A percentile compares a stretch with the other conserved stretches of the same genome.
Evolutionary conservation across 92 coral and sea anemone species (phyloP).

Genomic region (Parazoanthus swiftii): DNA sequence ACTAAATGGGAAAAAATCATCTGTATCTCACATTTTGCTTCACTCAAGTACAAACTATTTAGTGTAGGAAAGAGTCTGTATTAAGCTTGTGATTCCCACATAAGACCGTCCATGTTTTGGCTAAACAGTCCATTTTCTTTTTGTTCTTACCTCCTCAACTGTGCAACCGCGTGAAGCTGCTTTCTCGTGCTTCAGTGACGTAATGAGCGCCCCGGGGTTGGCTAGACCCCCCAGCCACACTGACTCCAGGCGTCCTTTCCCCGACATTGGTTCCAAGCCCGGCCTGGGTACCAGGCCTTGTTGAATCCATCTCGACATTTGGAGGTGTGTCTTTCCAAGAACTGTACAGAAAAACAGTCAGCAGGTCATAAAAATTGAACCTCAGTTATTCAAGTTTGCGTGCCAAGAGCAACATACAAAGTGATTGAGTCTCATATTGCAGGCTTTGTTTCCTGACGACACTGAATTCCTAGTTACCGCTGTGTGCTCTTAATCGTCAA

Average conservation of each 20-base stretch:
- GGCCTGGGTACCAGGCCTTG: constrained; percentile 81
- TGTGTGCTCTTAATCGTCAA: no score
- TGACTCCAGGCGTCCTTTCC: constrained; percentile 75
- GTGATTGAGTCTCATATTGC: background rate
- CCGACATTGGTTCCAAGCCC: constrained; percentile 67
- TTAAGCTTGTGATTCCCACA: no score
- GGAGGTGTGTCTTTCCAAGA: constrained; percentile 73
- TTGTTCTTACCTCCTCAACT: constrained; percentile 69
- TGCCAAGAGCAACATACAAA: no score
- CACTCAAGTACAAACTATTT: no score
- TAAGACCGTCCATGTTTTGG: background rate
- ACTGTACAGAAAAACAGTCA: constrained; percentile 52
- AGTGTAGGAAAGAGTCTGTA: no score
- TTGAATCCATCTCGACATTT: constrained; percentile 78
- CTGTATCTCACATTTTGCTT: no score
- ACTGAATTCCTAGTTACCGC: no score
- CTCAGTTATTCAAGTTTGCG: background rate
- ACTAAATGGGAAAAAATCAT: no score
- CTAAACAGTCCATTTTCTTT: background rate
- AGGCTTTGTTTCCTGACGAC: background rate
- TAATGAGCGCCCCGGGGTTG: constrained; percentile 81
- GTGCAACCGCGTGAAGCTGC: constrained; percentile 79
- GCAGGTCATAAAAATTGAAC: background rate
- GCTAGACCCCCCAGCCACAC: constrained; percentile 99
- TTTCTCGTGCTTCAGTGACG: constrained; percentile 88